phyloP scores from a whole-genome alignment of 1,140 invertebrate species.

The Formica exsecta region DNA sequence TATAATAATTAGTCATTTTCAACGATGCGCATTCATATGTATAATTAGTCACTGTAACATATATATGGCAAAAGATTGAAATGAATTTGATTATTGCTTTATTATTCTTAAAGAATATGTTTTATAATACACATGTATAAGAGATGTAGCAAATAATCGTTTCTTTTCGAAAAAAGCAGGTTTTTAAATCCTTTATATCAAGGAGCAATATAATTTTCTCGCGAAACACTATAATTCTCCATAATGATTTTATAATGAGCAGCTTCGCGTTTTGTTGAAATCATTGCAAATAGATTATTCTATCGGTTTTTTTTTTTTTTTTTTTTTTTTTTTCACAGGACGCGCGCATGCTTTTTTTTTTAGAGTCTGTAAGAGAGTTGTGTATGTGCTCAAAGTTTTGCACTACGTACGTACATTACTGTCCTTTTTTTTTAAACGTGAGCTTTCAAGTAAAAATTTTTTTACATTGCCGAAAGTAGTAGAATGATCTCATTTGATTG shows the following conservation, averaged over 20 bases:
- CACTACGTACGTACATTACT: no score
- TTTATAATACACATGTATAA: neutral
- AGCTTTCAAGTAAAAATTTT: no score
- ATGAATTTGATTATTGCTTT: neutral
- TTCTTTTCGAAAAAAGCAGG: neutral
- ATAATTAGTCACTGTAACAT: neutral
- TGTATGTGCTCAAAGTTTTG: no score
- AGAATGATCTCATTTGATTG: neutral
- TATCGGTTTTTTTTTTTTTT: neutral
- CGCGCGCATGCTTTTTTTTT: no score
- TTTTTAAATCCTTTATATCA: neutral
- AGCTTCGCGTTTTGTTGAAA: neutral
- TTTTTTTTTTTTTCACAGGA: no score
- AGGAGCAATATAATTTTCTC: neutral
- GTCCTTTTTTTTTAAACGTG: no score
- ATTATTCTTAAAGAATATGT: neutral
- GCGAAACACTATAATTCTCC: neutral
- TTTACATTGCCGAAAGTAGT: neutral
- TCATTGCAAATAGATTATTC: neutral
- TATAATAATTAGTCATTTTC: neutral
- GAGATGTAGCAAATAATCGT: neutral
- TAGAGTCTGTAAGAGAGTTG: neutral
- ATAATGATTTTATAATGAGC: neutral
- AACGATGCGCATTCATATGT: neutral
- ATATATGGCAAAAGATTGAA: neutral